Percentiles rank a stretch among this genome's conserved stretches.
Conservation (phyloP, 2,888 invertebrate species). For the Pyrgus malvae region DNA sequence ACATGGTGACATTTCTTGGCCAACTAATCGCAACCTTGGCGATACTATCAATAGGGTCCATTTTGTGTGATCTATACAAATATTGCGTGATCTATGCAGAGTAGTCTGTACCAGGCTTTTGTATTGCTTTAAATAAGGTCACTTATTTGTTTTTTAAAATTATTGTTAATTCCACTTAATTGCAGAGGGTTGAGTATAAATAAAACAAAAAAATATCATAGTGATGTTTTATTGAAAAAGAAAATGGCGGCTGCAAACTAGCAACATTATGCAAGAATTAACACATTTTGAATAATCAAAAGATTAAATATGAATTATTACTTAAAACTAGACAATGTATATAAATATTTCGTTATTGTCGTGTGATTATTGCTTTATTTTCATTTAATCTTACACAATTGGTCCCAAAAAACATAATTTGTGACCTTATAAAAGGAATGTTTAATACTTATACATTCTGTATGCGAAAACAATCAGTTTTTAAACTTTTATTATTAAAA, state of each 20-base stretch:
- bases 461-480: too few relatives aligned
- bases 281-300: constrained; percentile 17
- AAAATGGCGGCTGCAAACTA: constrained; percentile 17
- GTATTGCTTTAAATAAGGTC: too few relatives aligned
- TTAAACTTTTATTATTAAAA: too few relatives aligned
- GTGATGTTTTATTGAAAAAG: constrained; percentile 24
- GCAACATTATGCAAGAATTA: constrained; percentile 25
- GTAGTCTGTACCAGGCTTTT: too few relatives aligned
- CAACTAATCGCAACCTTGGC: too few relatives aligned
- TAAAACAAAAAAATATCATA: constrained; percentile 16
- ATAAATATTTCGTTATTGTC: constrained; percentile 24
- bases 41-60: too few relatives aligned
- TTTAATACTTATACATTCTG: too few relatives aligned
- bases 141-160: too few relatives aligned
- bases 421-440: constrained; percentile 15
- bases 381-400: background rate
- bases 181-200: background rate
- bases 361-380: constrained; percentile 6
- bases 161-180: too few relatives aligned
- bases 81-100: too few relatives aligned
- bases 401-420: constrained; percentile 11
- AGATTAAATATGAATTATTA: constrained; percentile 19
- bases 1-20: too few relatives aligned
- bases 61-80: too few relatives aligned
- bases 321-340: constrained; percentile 22